These are phyloP conservation scores for Gymnodraco acuticeps DNA, from an alignment of 2,797 vertebrate genomes.

Conservation along the genomic window DNA sequence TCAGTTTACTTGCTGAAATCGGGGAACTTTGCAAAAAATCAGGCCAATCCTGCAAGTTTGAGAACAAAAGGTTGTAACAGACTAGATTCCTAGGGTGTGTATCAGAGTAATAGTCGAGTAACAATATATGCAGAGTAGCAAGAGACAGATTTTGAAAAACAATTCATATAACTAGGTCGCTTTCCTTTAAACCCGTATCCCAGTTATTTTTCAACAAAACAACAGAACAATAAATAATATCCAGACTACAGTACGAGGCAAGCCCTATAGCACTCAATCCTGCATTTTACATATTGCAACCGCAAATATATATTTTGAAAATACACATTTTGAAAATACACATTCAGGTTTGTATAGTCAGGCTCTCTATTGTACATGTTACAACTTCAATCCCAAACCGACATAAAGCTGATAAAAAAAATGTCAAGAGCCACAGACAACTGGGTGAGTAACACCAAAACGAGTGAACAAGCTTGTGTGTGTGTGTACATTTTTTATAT, in stretches of 20 bases:
- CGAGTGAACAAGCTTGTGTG: too few species aligned
- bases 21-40: not conserved
- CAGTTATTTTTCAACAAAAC: not conserved
- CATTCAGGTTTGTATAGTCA: too few species aligned
- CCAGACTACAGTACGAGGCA: not conserved
- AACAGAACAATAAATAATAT: not conserved
- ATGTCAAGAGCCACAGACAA: too few species aligned
- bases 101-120: not conserved
- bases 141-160: not conserved
- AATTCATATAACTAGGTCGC: not conserved
- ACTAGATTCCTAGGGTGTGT: not conserved
- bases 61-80: too few species aligned
- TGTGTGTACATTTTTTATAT: too few species aligned
- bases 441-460: not conserved
- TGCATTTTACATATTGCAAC: not conserved
- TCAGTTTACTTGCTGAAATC: not conserved
- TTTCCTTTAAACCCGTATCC: not conserved
- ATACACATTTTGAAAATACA: too few species aligned
- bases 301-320: too few species aligned
- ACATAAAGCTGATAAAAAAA: too few species aligned
- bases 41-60: too few species aligned
- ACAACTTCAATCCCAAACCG: too few species aligned
- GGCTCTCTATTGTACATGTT: too few species aligned
- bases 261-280: not conserved
- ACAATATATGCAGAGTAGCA: not conserved